Evolutionary conservation across 1,140 invertebrate genomes (phyloP), one percentile per base, ranked within the genome.

Genomic region (Drosophila sechellia): DNA sequence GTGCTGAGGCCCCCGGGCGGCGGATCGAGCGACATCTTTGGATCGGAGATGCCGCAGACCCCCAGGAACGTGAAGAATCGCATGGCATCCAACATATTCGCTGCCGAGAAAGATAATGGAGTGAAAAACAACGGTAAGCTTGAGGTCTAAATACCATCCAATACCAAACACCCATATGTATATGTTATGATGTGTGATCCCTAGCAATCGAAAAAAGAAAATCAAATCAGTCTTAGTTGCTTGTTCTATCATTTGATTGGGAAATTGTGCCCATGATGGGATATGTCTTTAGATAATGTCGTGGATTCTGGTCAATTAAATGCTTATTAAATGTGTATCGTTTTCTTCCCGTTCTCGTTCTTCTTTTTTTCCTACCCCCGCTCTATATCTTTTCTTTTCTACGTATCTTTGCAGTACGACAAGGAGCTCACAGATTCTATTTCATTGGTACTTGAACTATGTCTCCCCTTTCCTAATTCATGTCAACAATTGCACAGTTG

Each of bases 1-100:
- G 94, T 94, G 37, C 79, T 94, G 56, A 93, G 93, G 83, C 93
- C 94, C 45, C 94, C 94, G 60, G 94, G 94, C 63, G 94, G 94
- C 75, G 94, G 93, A 48, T 93, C 92, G 43, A 94, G 93, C 79
- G 93, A 94, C 83, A 93, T 94, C 70, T 94, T 94, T 48, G 91
- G 90, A 49, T 77, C 84, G 57, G 87, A 91, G 49, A 61, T 79
- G 65, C 84, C 91, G 50, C 75, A 86, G 75, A 92, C 92, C 42
- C 92, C 92, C 54, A 86, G 92, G 53, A 79, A 76, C 39, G 81
- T 90, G 10, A 91, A 91, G 60, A 92, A 92, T 83, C 90, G 91
- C 56, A 92, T 92, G 91, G 77, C 66, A 37, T 92, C 92, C 60
- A 92, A 92, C 56, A 92, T 92, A 66, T 92, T 92, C 73, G 78